phyloP scores from a whole-genome alignment of 2,113 vertebrate genomes.

The Plestiodon gilberti region DNA sequence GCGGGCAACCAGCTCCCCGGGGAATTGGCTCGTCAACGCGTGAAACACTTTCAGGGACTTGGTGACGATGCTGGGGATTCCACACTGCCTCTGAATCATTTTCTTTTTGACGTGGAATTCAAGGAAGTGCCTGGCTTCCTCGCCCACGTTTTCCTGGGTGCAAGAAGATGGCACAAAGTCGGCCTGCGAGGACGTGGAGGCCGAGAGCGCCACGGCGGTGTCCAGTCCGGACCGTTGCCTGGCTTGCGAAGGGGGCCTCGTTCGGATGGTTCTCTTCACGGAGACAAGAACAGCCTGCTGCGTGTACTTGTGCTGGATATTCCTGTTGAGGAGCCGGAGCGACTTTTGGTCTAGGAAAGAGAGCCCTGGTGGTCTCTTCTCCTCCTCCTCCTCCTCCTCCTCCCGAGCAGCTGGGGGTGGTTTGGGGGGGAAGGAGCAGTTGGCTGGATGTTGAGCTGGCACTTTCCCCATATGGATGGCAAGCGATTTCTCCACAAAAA shows the following conservation, averaged over 20 bases:
- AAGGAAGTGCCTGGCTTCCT: background rate
- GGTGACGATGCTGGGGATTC: background rate
- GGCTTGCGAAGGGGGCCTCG: background rate
- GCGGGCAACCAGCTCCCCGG: background rate
- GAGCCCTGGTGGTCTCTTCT: background rate
- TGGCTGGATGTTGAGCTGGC: background rate
- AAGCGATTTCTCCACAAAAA: background rate
- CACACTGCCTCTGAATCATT: conserved; percentile 23
- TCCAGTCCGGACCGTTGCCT: background rate
- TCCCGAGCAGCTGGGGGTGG: background rate
- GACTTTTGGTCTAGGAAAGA: background rate
- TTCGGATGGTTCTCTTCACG: too few relatives aligned
- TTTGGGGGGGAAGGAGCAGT: background rate
- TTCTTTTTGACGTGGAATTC: conserved; percentile 30
- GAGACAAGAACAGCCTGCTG: background rate
- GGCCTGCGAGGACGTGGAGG: accelerated
- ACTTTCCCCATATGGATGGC: background rate
- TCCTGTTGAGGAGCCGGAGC: background rate
- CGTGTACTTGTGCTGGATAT: background rate
- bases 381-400: background rate
- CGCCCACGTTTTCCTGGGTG: background rate
- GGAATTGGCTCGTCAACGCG: too few relatives aligned
- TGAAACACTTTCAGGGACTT: background rate
- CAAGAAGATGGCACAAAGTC: background rate
- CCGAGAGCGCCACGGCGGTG: accelerated